These are phyloP conservation scores for Dromiciops gliroides DNA, from an alignment of 2,113 vertebrate species.

Conservation along the genomic window DNA sequence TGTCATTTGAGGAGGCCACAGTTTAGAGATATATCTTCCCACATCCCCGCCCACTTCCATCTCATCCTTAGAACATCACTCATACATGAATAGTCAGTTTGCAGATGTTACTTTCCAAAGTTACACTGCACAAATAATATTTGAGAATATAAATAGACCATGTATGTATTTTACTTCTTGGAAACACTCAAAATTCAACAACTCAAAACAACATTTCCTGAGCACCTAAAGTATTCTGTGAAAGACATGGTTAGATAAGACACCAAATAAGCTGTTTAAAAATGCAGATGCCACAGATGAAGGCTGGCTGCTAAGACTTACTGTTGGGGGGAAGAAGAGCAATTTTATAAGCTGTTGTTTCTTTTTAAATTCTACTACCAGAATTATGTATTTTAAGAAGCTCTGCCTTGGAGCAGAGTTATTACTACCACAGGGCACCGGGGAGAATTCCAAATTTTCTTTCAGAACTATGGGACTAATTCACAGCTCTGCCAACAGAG, in stretches of 20 bases:
- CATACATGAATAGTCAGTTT: neutral
- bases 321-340: neutral
- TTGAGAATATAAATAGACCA: neutral
- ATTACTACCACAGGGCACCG: neutral
- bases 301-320: neutral
- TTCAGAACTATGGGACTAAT: neutral
- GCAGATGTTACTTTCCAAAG: neutral
- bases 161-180: neutral
- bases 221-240: too few relatives aligned
- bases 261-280: neutral
- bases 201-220: neutral
- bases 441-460: neutral
- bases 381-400: neutral
- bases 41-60: neutral
- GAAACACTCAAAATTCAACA: neutral
- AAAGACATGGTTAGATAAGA: neutral
- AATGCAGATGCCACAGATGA: neutral
- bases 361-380: neutral
- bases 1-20: neutral
- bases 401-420: neutral
- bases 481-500: neutral
- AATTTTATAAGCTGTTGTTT: neutral
- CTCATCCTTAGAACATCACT: neutral
- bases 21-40: neutral
- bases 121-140: neutral